Evolutionary conservation across 2,113 vertebrate species (phyloP).

Genomic region (Gobiocypris rarus): DNA sequence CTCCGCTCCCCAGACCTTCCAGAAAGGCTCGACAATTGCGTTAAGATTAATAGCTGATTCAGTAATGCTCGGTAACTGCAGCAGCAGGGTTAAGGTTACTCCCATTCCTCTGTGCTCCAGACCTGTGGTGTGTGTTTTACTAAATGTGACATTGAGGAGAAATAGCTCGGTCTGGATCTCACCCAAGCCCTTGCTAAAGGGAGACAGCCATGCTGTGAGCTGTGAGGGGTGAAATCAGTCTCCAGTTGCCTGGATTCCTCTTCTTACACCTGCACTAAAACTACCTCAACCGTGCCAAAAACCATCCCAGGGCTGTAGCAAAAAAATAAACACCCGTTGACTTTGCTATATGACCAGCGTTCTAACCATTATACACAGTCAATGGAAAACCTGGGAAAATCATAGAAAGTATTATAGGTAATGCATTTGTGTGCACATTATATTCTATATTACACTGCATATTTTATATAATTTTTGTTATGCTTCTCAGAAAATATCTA

Average conservation of each 20-base stretch:
- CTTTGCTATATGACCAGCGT: constrained; percentile 4
- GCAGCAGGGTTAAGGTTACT: constrained; percentile 31
- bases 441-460: background rate
- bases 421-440: background rate
- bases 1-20: background rate
- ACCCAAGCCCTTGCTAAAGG: constrained; percentile 47
- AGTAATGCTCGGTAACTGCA: constrained; percentile 30
- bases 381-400: background rate
- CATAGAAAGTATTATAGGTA: background rate
- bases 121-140: constrained; percentile 42
- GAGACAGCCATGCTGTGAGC: constrained; percentile 52
- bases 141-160: constrained; percentile 49
- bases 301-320: constrained; percentile 21
- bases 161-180: constrained; percentile 34
- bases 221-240: constrained; percentile 56
- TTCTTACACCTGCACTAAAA: constrained; percentile 49
- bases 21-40: constrained; percentile 16
- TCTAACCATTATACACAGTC: constrained; percentile 6
- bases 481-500: background rate
- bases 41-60: constrained; percentile 42
- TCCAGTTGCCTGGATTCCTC: constrained; percentile 39
- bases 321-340: constrained; percentile 1
- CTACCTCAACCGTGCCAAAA: constrained; percentile 39
- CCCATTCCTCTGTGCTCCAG: constrained; percentile 25
- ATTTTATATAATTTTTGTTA: background rate